phyloP scores from a whole-genome alignment of 1,140 invertebrate species.

The Eciton burchellii region DNA sequence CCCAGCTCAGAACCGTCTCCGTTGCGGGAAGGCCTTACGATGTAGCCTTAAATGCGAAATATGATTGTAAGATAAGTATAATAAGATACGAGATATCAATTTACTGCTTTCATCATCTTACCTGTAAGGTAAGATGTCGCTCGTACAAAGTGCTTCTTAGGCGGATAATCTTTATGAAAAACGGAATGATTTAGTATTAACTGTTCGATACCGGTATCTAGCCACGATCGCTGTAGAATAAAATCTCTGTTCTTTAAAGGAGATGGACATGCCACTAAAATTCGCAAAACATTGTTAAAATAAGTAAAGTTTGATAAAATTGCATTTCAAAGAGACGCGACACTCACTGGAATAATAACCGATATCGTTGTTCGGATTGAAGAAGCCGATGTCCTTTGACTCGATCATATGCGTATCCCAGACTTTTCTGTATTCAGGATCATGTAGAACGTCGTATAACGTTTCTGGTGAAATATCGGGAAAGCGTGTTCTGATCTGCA shows the following conservation, averaged over 20 bases:
- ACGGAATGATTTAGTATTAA: slow-evolving; percentile 96
- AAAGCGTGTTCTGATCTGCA: slow-evolving; percentile 90
- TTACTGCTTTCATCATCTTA: slow-evolving; percentile 65
- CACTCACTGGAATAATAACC: slow-evolving; percentile 96
- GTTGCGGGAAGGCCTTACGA: slow-evolving; percentile 85
- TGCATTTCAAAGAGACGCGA: background rate
- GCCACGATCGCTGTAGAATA: slow-evolving; percentile 95
- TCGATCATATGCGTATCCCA: slow-evolving; percentile 96
- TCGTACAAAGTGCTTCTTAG: slow-evolving; percentile 92
- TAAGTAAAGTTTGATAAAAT: slow-evolving; percentile 7
- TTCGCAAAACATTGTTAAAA: background rate
- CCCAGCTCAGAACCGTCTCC: slow-evolving; percentile 90
- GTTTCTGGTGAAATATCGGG: slow-evolving; percentile 90
- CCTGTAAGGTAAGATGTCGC: slow-evolving; percentile 87
- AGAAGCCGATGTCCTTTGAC: slow-evolving; percentile 93
- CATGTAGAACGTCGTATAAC: slow-evolving; percentile 95
- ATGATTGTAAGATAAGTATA: background rate
- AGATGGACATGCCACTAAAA: slow-evolving; percentile 93
- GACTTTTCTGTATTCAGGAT: slow-evolving; percentile 94
- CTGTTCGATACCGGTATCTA: slow-evolving; percentile 93
- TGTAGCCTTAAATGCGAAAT: slow-evolving; percentile 79
- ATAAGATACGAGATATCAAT: slow-evolving; percentile 4
- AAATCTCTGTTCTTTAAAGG: slow-evolving; percentile 96
- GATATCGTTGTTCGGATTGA: slow-evolving; percentile 97
- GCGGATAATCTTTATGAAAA: slow-evolving; percentile 93